Conservation (phyloP, 2,888 invertebrate genomes). For the Eutolmus rufibarbis region DNA sequence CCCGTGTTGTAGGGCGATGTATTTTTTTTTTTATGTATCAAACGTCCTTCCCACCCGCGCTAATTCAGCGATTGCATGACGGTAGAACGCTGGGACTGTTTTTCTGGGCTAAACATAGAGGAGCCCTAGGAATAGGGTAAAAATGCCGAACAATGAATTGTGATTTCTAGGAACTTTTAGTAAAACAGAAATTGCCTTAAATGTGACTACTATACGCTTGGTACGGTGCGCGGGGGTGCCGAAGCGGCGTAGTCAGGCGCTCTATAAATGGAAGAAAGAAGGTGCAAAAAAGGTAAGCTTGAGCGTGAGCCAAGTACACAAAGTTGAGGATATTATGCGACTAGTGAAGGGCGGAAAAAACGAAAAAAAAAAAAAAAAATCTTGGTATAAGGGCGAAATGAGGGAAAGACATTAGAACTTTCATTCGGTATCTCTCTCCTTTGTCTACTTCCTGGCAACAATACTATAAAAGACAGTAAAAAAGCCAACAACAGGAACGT, state of each 20-base stretch:
- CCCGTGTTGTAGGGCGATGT: not conserved
- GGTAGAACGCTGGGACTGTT: not conserved
- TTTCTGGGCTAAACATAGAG: not conserved
- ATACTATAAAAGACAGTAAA: slow-evolving; percentile 8
- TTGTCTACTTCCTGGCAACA: slow-evolving; percentile 30
- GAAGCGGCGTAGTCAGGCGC: not conserved
- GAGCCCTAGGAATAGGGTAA: not conserved
- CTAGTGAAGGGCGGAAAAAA: not conserved
- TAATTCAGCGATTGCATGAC: slow-evolving; percentile 7
- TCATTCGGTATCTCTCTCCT: not conserved
- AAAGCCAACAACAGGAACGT: slow-evolving; percentile 13
- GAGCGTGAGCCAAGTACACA: not conserved
- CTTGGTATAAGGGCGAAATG: not conserved
- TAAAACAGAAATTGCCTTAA: slow-evolving; percentile 8
- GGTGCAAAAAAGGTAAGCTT: not conserved
- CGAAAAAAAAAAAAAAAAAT: not conserved
- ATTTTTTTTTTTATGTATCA: not conserved
- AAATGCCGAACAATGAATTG: slow-evolving; percentile 28
- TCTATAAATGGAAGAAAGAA: not conserved
- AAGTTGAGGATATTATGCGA: not conserved
- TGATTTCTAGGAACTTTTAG: slow-evolving; percentile 16
- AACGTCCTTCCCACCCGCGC: not conserved
- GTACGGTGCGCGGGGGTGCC: not conserved
- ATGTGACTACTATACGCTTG: not conserved
- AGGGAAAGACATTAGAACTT: slow-evolving; percentile 22